These are phyloP conservation scores for Anodontia alba DNA, from an alignment of 2,888 invertebrate genomes.

Conservation along the genomic window DNA sequence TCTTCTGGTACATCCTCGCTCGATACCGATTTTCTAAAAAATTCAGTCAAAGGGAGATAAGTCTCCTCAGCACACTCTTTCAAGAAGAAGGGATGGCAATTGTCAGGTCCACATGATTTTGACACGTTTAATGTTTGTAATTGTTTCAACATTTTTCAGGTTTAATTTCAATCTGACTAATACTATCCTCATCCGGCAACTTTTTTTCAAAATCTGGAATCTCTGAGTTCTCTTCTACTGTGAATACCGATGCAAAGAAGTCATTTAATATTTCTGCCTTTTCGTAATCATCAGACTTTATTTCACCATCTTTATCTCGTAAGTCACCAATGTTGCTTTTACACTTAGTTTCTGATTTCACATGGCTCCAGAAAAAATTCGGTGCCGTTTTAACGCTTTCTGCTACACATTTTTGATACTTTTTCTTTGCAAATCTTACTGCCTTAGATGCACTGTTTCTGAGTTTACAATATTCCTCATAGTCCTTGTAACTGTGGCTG, in stretches of 20 bases:
- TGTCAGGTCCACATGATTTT: conserved; percentile 25
- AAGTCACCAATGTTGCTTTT: conserved; percentile 6
- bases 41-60: not conserved
- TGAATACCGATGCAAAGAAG: conserved; percentile 21
- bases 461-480: not conserved
- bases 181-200: not conserved
- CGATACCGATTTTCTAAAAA: not conserved
- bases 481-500: conserved; percentile 9
- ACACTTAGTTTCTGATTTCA: conserved; percentile 6
- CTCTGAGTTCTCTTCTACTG: conserved; percentile 15
- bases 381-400: not conserved
- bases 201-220: conserved; percentile 18
- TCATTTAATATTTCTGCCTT: conserved; percentile 22
- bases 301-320: not conserved
- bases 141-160: conserved; percentile 5
- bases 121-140: conserved; percentile 9
- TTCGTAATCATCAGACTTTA: not conserved
- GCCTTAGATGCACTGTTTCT: conserved; percentile 4
- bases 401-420: conserved; percentile 2
- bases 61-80: conserved; percentile 11
- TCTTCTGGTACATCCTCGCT: not conserved
- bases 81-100: conserved; percentile 1
- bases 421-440: not conserved
- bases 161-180: not conserved
- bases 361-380: conserved; percentile 14